phyloP scores from a whole-genome alignment of 1,140 invertebrate genomes.

The Campoletis sonorensis region DNA sequence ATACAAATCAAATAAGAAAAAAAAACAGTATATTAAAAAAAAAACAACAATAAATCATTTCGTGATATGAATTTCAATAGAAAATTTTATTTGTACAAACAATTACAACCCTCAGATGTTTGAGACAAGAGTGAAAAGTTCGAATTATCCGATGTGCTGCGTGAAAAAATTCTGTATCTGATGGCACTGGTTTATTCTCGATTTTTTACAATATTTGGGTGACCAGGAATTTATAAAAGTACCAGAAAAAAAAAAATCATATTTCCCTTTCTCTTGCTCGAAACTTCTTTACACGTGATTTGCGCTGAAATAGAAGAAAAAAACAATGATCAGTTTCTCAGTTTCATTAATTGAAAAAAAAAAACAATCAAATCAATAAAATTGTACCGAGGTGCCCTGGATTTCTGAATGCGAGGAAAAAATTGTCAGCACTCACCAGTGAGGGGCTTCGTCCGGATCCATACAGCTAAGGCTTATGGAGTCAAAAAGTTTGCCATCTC shows the following conservation, averaged over 20 bases:
- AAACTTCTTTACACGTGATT: constrained; percentile 46
- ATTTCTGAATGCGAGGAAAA: constrained; percentile 28
- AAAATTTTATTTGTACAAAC: not conserved
- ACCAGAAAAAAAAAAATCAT: not conserved
- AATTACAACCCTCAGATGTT: not conserved
- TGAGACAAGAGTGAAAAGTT: not conserved
- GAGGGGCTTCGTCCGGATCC: constrained; percentile 85
- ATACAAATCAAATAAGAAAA: too few species aligned
- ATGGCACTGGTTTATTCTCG: constrained; percentile 12
- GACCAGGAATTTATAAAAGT: not conserved
- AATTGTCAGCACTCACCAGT: constrained; percentile 72
- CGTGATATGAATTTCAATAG: not conserved
- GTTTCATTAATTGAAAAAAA: not conserved
- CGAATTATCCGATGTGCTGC: not conserved
- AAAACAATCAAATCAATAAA: not conserved
- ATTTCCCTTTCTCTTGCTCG: constrained; percentile 16
- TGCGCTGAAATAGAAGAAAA: constrained; percentile 54
- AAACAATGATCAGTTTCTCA: not conserved
- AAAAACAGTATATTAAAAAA: too few species aligned
- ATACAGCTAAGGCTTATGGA: constrained; percentile 89
- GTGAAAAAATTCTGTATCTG: not conserved
- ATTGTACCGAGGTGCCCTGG: not conserved
- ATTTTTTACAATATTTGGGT: constrained; percentile 21
- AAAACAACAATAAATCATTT: too few species aligned
- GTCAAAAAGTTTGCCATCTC: constrained; percentile 90